phyloP scores from a whole-genome alignment of 1,140 invertebrate genomes.

The Lutraria rhynchaena region DNA sequence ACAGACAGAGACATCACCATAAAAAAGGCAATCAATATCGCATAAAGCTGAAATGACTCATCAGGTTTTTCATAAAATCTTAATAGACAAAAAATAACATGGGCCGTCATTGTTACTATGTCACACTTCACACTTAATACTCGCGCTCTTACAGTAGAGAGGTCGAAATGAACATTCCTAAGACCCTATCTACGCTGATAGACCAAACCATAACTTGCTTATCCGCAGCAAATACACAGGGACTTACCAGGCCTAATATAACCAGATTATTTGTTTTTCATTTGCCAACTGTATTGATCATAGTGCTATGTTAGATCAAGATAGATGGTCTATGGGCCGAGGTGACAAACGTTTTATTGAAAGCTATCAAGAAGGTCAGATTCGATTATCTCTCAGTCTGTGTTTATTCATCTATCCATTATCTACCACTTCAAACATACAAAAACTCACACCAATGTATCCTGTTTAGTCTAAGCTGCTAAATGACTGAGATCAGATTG shows the following conservation, averaged over 20 bases:
- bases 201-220: conserved; percentile 3
- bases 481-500: too few relatives aligned
- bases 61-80: too few relatives aligned
- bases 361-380: conserved; percentile 40
- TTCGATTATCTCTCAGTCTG: conserved; percentile 22
- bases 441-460: not conserved
- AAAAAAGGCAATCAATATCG: too few relatives aligned
- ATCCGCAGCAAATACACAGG: conserved; percentile 6
- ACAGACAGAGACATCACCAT: too few relatives aligned
- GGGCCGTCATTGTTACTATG: too few relatives aligned
- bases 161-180: too few relatives aligned
- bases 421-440: not conserved
- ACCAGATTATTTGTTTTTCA: conserved; percentile 54
- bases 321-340: conserved; percentile 24
- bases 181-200: conserved; percentile 14
- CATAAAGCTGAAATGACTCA: too few relatives aligned
- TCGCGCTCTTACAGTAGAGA: too few relatives aligned
- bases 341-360: conserved; percentile 47
- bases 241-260: conserved; percentile 33
- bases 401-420: conserved; percentile 23
- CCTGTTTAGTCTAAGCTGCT: too few relatives aligned
- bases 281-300: conserved; percentile 50
- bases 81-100: too few relatives aligned
- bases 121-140: too few relatives aligned
- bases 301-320: conserved; percentile 9